phyloP scores from a whole-genome alignment of 2,888 invertebrate genomes.

The Cheilosia vernalis region DNA sequence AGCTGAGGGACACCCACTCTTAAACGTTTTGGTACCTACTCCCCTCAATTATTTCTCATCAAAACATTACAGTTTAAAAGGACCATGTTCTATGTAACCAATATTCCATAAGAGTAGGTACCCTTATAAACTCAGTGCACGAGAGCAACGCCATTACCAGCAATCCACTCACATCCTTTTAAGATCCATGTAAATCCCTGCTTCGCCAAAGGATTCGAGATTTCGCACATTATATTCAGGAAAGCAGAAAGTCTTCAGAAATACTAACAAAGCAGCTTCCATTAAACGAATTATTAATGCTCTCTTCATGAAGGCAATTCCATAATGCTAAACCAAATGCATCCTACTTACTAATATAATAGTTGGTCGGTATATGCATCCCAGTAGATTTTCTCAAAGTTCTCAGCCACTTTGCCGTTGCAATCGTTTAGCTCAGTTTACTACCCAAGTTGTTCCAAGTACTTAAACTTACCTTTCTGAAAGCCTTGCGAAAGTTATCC shows the following conservation, averaged over 20 bases:
- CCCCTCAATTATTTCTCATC: too few relatives aligned
- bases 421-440: neutral
- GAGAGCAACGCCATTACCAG: too few relatives aligned
- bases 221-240: neutral
- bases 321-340: neutral
- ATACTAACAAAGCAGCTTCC: neutral
- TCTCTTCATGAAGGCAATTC: neutral
- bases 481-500: conserved; percentile 96
- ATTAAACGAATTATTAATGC: neutral
- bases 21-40: too few relatives aligned
- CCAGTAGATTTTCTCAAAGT: neutral
- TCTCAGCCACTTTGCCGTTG: neutral
- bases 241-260: neutral
- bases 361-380: neutral
- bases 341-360: neutral
- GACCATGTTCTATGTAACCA: too few relatives aligned
- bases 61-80: too few relatives aligned
- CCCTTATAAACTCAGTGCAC: too few relatives aligned
- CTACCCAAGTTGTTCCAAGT: neutral
- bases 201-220: neutral
- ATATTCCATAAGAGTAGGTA: too few relatives aligned
- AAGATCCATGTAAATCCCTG: too few relatives aligned
- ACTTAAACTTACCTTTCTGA: conserved; percentile 85
- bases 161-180: too few relatives aligned
- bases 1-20: too few relatives aligned